Evolutionary conservation across 2,888 invertebrate genomes (phyloP).

Genomic region (Diarsia brunnea): DNA sequence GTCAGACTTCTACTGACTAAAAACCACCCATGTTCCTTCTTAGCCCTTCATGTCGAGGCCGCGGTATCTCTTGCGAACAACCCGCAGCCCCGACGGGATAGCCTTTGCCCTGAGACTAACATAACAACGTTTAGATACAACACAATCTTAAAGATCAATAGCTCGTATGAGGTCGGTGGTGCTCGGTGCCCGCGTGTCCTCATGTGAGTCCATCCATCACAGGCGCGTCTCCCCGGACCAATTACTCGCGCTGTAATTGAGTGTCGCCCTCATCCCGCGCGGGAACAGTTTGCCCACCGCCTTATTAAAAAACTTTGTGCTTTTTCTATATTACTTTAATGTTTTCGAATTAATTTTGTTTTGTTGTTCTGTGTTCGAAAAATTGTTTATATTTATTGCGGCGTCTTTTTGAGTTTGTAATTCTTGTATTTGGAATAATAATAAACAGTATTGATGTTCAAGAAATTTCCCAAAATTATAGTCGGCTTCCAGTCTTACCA

Average conservation of each 20-base stretch:
- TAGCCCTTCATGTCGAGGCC: no score
- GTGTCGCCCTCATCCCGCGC: slow-evolving; percentile 52
- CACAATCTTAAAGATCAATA: slow-evolving; percentile 40
- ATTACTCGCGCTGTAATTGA: slow-evolving; percentile 62
- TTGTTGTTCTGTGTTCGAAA: slow-evolving; percentile 25
- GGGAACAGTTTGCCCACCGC: slow-evolving; percentile 41
- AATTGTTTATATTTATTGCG: slow-evolving; percentile 19
- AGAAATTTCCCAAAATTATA: no score
- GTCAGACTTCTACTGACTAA: no score
- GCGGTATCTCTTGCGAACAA: no score
- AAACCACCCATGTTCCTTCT: no score
- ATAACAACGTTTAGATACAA: not conserved
- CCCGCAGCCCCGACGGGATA: no score
- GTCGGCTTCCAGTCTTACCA: no score
- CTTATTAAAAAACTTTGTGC: slow-evolving; percentile 62
- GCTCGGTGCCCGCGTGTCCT: slow-evolving; percentile 12
- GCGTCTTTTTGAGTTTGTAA: not conserved
- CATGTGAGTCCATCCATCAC: slow-evolving; percentile 58
- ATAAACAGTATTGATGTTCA: not conserved
- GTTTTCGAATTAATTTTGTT: slow-evolving; percentile 58
- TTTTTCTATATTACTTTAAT: slow-evolving; percentile 51
- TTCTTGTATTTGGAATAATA: not conserved
- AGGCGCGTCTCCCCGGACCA: slow-evolving; percentile 54
- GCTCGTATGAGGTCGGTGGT: slow-evolving; percentile 3
- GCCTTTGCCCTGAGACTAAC: not conserved